Percentiles rank a stretch among this genome's conserved stretches.
Evolutionary conservation across 2,888 invertebrate species (phyloP).

Genomic region (Sympetrum striolatum): DNA sequence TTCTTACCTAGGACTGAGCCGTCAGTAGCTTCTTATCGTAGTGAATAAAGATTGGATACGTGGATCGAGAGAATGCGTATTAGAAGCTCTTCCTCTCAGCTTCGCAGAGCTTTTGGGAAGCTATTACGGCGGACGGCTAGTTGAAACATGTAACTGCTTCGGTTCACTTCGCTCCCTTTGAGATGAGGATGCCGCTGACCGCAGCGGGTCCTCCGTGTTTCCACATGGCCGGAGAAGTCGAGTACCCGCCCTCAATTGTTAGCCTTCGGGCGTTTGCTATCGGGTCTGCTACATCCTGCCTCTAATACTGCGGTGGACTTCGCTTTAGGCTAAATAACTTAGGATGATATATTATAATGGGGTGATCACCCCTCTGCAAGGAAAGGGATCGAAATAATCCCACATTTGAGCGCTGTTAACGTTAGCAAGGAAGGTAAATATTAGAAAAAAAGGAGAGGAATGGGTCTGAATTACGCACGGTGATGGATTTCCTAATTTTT

Average conservation of each 20-base stretch:
- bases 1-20: background rate
- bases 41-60: background rate
- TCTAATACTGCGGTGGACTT: background rate
- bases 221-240: constrained; percentile 24
- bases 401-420: background rate
- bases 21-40: background rate
- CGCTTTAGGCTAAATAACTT: background rate
- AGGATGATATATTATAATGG: background rate
- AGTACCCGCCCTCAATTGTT: constrained; percentile 22
- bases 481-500: background rate
- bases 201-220: background rate
- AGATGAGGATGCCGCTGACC: background rate
- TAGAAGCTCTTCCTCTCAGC: background rate
- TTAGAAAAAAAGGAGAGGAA: background rate
- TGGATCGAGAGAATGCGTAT: background rate
- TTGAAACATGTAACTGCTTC: background rate
- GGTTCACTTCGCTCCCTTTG: background rate
- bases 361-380: background rate
- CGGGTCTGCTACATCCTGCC: background rate
- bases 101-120: background rate
- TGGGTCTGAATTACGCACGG: background rate
- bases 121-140: background rate
- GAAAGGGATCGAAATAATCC: background rate
- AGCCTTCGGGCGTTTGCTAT: background rate
- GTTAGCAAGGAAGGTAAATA: background rate